These are phyloP conservation scores for Apus apus DNA, from an alignment of 2,113 vertebrate genomes.

Conservation along the genomic window DNA sequence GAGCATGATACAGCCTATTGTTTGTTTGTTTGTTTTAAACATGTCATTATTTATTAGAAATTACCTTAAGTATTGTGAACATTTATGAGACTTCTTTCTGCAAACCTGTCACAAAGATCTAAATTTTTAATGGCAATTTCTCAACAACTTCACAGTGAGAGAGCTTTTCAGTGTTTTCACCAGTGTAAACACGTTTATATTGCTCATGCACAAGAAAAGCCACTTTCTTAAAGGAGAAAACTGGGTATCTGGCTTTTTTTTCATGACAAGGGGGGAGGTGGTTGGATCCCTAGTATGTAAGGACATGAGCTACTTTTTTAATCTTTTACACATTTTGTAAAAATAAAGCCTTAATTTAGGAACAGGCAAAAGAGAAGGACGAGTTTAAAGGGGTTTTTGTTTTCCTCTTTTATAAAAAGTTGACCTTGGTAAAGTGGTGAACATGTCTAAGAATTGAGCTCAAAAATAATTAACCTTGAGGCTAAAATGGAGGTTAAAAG, in stretches of 20 bases:
- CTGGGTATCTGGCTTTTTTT: background rate
- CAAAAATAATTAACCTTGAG: background rate
- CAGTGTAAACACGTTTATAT: background rate
- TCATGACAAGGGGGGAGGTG: background rate
- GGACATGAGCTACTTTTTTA: background rate
- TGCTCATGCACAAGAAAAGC: background rate
- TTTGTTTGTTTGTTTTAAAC: background rate
- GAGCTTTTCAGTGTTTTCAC: background rate
- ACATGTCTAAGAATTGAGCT: background rate
- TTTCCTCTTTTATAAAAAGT: background rate
- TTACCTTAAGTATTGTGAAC: background rate
- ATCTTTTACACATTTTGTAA: background rate
- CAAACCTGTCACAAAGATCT: background rate
- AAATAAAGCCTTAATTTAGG: background rate
- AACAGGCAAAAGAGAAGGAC: background rate
- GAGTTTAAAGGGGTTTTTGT: background rate
- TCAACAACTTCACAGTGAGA: background rate
- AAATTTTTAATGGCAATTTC: conserved; percentile 25
- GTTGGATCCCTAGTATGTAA: background rate
- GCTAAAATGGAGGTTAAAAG: background rate
- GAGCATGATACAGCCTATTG: background rate
- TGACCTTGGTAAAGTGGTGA: background rate
- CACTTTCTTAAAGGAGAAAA: background rate
- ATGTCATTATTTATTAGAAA: background rate
- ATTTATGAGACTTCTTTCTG: background rate